These are phyloP conservation scores for Drosophila kurseongensis DNA, from an alignment of 1,140 invertebrate species.

Conservation along the genomic window DNA sequence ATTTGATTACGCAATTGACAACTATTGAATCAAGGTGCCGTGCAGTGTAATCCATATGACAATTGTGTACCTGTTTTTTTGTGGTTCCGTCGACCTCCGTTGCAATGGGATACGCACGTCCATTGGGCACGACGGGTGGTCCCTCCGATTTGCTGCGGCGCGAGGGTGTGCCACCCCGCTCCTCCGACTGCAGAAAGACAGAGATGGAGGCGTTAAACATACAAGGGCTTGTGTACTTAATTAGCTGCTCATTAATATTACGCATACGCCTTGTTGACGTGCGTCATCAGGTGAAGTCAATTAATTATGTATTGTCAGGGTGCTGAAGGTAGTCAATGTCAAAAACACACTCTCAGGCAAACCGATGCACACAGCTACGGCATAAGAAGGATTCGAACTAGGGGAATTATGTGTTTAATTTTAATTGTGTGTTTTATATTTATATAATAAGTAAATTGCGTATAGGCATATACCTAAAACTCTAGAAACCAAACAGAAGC, in stretches of 20 bases:
- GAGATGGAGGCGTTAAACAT: constrained; percentile 6
- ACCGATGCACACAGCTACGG: not conserved
- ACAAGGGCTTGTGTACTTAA: constrained; percentile 52
- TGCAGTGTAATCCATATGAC: constrained; percentile 40
- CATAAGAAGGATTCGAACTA: not conserved
- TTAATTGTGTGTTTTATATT: too few relatives aligned
- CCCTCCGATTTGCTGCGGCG: constrained; percentile 90
- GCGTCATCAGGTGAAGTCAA: constrained; percentile 64
- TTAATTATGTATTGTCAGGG: constrained; percentile 72
- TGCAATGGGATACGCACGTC: constrained; percentile 84
- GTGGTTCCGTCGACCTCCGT: constrained; percentile 84
- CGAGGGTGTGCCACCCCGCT: constrained; percentile 85
- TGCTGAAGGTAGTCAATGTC: constrained; percentile 32
- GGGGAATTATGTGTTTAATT: too few relatives aligned
- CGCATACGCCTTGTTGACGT: constrained; percentile 66
- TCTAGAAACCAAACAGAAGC: too few relatives aligned
- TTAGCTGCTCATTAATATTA: constrained; percentile 77
- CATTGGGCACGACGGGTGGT: constrained; percentile 86
- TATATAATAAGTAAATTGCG: too few relatives aligned
- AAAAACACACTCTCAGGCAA: constrained; percentile 29
- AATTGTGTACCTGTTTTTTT: constrained; percentile 83
- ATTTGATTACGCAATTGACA: constrained; percentile 13
- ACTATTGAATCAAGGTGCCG: constrained; percentile 33
- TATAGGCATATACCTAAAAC: too few relatives aligned
- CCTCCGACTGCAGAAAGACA: constrained; percentile 85